Evolutionary conservation across 2,797 vertebrate genomes (phyloP).

Genomic region (Scleropages formosus): DNA sequence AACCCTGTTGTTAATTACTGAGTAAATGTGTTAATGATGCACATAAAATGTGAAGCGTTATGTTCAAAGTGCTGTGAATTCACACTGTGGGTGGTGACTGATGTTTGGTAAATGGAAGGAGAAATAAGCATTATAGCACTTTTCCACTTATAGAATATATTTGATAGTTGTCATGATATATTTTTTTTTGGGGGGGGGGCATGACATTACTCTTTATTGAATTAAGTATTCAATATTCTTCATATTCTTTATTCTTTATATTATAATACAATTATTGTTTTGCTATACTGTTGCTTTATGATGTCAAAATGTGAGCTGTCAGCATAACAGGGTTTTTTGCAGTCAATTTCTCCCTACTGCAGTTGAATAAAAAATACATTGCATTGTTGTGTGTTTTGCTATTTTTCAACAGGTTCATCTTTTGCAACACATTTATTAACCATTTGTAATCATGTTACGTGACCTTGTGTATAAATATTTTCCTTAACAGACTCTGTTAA

Average conservation of each 20-base stretch:
- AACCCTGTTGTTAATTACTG: constrained; percentile 18
- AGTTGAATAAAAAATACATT: background rate
- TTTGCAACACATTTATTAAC: too few species aligned
- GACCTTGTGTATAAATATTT: too few species aligned
- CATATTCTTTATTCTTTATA: constrained; percentile 19
- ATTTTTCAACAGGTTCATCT: background rate
- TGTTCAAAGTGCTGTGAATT: constrained; percentile 39
- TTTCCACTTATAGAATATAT: constrained; percentile 35
- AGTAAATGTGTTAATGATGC: constrained; percentile 34
- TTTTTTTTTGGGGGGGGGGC: background rate
- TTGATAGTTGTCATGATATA: background rate
- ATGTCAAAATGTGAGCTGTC: constrained; percentile 10
- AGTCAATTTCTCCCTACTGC: background rate
- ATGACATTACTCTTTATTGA: background rate
- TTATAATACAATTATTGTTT: constrained; percentile 6
- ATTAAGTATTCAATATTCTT: too few species aligned
- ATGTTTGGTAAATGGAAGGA: constrained; percentile 48
- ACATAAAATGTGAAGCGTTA: constrained; percentile 50
- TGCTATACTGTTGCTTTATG: background rate
- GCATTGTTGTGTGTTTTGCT: background rate
- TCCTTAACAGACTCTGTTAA: too few species aligned
- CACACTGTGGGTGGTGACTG: constrained; percentile 18
- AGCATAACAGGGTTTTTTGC: background rate
- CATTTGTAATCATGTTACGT: too few species aligned
- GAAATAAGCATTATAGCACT: constrained; percentile 51